phyloP scores from a whole-genome alignment of 1,140 invertebrate genomes.

The Trachymyrmex cornetzi region DNA sequence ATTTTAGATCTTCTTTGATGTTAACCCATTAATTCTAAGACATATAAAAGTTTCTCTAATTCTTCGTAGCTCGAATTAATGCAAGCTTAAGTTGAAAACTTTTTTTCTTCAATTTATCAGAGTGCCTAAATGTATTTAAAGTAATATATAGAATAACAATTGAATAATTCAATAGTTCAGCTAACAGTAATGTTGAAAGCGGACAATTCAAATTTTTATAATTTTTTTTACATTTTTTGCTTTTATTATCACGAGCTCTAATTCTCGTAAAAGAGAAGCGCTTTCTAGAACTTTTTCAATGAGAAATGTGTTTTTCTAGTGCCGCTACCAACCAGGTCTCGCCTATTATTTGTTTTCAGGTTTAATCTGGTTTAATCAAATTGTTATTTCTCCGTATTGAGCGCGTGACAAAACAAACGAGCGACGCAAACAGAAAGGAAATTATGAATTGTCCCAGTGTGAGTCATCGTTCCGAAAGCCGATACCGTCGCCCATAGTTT shows the following conservation, averaged over 20 bases:
- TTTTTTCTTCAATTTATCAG: neutral
- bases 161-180: neutral
- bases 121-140: neutral
- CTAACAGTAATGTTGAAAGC: neutral
- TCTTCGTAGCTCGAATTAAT: neutral
- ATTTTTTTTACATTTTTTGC: neutral
- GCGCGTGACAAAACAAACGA: slow-evolving; percentile 25
- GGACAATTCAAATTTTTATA: neutral
- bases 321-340: neutral
- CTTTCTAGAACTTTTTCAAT: neutral
- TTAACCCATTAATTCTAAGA: slow-evolving; percentile 59
- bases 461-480: slow-evolving; percentile 67
- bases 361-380: slow-evolving; percentile 45
- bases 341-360: slow-evolving; percentile 4
- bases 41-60: slow-evolving; percentile 4
- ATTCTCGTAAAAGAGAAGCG: neutral
- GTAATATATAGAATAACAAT: neutral
- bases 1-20: neutral
- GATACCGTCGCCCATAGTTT: slow-evolving; percentile 58
- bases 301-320: neutral
- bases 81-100: neutral
- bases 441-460: slow-evolving; percentile 38
- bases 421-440: slow-evolving; percentile 52
- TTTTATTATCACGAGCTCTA: neutral
- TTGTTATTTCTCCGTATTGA: slow-evolving; percentile 37